Conservation (phyloP, 30 jellyfish, hydroid and myxozoan genomes). For the Mastigias papua region DNA sequence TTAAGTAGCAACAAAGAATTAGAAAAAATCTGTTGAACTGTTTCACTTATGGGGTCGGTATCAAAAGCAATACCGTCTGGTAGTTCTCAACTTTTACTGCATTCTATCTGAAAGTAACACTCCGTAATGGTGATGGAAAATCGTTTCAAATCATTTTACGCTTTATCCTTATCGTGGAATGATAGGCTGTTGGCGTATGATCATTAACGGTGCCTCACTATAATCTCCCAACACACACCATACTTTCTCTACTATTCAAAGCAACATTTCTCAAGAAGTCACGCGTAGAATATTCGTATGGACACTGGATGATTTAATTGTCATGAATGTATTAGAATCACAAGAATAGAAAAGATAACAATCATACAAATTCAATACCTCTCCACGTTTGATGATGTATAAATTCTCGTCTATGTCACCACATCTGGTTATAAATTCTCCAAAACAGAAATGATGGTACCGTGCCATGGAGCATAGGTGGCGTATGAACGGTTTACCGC, state of each 20-base stretch:
- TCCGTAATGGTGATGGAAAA: too few species aligned
- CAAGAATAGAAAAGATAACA: not conserved
- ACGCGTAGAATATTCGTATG: not conserved
- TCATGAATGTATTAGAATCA: not conserved
- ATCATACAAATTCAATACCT: slow-evolving; percentile 24
- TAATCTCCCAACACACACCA: too few species aligned
- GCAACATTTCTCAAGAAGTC: not conserved
- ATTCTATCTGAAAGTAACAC: too few species aligned
- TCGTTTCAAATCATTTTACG: too few species aligned
- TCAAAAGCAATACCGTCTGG: too few species aligned
- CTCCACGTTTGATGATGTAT: slow-evolving; percentile 74
- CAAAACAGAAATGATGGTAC: slow-evolving; percentile 62
- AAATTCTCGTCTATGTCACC: slow-evolving; percentile 78
- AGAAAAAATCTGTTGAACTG: too few species aligned
- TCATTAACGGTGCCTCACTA: too few species aligned
- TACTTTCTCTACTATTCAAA: not conserved
- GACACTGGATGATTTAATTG: not conserved
- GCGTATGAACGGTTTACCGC: slow-evolving; percentile 76
- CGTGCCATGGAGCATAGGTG: slow-evolving; percentile 70
- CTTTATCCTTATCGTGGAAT: too few species aligned
- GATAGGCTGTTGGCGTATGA: too few species aligned
- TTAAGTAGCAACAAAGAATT: too few species aligned
- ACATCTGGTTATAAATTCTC: slow-evolving; percentile 59
- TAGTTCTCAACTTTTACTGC: too few species aligned
- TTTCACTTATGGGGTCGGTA: too few species aligned